Conservation (phyloP, 2,113 vertebrate genomes). For the Willisornis vidua region DNA sequence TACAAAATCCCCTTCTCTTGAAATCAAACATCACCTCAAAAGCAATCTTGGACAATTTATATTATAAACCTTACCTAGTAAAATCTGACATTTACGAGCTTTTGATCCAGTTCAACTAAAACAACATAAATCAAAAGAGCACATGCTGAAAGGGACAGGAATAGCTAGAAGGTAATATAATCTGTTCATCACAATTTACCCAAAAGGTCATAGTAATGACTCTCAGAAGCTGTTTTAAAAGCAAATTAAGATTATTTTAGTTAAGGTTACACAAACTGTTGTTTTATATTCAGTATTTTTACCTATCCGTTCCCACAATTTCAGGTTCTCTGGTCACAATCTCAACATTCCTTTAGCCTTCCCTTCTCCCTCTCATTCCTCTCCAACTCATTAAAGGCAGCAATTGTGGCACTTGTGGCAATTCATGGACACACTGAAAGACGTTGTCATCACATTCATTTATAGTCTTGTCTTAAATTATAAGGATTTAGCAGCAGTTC, state of each 20-base stretch:
- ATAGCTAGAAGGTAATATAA: conserved; percentile 30
- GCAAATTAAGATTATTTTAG: background rate
- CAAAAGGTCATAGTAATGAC: conserved; percentile 17
- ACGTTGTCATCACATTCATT: background rate
- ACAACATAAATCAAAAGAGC: background rate
- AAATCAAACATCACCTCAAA: background rate
- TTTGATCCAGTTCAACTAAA: background rate
- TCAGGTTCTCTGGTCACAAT: background rate
- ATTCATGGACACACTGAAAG: background rate
- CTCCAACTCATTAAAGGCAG: background rate
- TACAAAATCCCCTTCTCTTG: background rate
- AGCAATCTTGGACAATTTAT: background rate
- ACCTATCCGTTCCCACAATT: background rate
- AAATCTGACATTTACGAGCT: background rate
- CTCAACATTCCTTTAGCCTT: background rate
- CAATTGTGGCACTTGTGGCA: background rate
- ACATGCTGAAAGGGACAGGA: conserved; percentile 10
- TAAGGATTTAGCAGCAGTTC: conserved; percentile 16
- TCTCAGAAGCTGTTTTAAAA: conserved; percentile 21
- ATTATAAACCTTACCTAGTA: background rate
- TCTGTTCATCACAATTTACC: background rate
- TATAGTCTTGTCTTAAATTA: background rate
- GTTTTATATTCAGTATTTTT: background rate
- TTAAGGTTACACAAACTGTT: background rate
- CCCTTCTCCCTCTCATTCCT: background rate